Evolutionary conservation across 2,888 invertebrate genomes (phyloP), one percentile per base, ranked within the genome.

Genomic region (Pimpla rufipes): DNA sequence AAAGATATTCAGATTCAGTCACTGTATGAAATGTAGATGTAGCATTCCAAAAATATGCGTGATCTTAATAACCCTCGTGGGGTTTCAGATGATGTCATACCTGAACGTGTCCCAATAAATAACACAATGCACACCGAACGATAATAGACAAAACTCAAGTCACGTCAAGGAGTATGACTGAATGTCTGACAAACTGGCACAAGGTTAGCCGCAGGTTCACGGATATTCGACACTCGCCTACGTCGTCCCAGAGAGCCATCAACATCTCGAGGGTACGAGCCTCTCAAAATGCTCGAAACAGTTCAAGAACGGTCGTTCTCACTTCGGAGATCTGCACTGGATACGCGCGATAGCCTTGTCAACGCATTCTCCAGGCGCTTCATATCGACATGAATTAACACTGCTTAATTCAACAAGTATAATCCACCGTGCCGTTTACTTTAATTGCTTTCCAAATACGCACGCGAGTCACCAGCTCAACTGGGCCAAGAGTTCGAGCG

Each of bases 371-470:
- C 67, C 42, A 45, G 3, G 59, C 73, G 77, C 62, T 78, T 59
- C 77, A 74, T 77, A 81, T 78, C 62, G 78, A 78, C 73, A 18
- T 16, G 77, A 81, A 81, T 81, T 78, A 81, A 81, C 81, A 40
- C 77, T 59, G 73, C 74, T 81, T 81, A 73, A 81, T 78, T 73
- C 57, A 74, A 67, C 77, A 67, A 57, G 68, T 73, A 50, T 16
- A 75, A 81, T 74, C 73, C 67, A 81, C 73, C n/a, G n/a, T 59
- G 67, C 67, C 16, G 18, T n/a, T 47, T 42, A 45, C 78, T 5
- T 73, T 78, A 78, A 77, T 81, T 70, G 66, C 73, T 74, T 68
- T 73, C 81, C 81, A 78, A 81, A 78, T 78, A 78, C 67, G 77
- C 52, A 13, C 40, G 80, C 52, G 57, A 76, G 76, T 81, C 55